Percentiles rank a stretch among this genome's conserved stretches.
These are phyloP conservation scores for Ectropis crepuscularia DNA, from an alignment of 2,888 invertebrate species.

Conservation along the genomic window DNA sequence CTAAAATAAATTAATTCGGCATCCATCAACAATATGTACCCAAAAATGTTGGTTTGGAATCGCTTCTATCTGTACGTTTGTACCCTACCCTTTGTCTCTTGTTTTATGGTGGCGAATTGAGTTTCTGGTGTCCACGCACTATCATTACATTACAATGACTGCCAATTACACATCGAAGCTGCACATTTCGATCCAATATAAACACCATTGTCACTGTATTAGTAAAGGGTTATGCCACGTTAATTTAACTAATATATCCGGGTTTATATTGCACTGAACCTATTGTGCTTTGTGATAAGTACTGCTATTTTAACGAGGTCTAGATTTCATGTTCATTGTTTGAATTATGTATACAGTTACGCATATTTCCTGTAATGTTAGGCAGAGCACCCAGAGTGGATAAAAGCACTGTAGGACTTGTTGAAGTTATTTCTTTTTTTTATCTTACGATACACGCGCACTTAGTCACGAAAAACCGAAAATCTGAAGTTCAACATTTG, in stretches of 20 bases:
- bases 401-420: too few relatives aligned
- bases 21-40: too few relatives aligned
- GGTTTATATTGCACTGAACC: conserved; percentile 46
- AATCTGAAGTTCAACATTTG: too few relatives aligned
- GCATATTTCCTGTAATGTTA: neutral
- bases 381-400: too few relatives aligned
- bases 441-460: too few relatives aligned
- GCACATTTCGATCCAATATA: conserved; percentile 58
- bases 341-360: neutral
- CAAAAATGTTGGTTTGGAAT: too few relatives aligned
- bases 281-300: conserved; percentile 31
- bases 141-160: conserved; percentile 63
- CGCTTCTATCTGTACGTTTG: neutral
- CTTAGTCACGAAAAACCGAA: too few relatives aligned
- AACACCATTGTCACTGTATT: conserved; percentile 57
- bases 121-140: conserved; percentile 54
- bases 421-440: too few relatives aligned
- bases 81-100: conserved; percentile 33
- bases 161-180: conserved; percentile 63
- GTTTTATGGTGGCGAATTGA: conserved; percentile 49
- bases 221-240: conserved; percentile 55
- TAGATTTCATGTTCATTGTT: conserved; percentile 9
- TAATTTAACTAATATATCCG: conserved; percentile 53
- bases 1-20: too few relatives aligned
- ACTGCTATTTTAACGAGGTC: conserved; percentile 31